Evolutionary conservation across 2,888 invertebrate genomes (phyloP).

Genomic region (Ptychoptera albimana): DNA sequence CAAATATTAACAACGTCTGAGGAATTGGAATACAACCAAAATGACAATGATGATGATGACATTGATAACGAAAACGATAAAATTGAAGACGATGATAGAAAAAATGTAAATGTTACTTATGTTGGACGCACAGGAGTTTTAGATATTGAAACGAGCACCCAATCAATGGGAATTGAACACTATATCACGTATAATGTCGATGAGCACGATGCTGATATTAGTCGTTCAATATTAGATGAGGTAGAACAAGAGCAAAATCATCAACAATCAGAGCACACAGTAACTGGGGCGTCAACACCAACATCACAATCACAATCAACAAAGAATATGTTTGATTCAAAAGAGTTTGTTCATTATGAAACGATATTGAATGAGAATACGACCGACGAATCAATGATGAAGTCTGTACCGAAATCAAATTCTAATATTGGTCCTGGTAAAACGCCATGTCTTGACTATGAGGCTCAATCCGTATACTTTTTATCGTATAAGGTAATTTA

Average conservation of each 20-base stretch:
- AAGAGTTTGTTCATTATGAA: too few species aligned
- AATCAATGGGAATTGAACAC: neutral
- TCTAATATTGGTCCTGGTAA: slow-evolving; percentile 1
- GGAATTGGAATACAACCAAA: slow-evolving; percentile 1
- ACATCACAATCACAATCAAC: too few species aligned
- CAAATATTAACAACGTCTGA: neutral
- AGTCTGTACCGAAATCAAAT: too few species aligned
- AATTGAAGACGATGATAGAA: neutral
- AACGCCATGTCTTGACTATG: slow-evolving; percentile 62
- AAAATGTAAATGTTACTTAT: neutral
- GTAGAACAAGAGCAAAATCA: too few species aligned
- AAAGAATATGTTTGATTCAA: too few species aligned
- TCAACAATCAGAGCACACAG: too few species aligned
- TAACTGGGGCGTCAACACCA: too few species aligned
- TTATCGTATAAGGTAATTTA: slow-evolving; percentile 58
- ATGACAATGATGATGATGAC: slow-evolving; percentile 6
- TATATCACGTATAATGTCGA: slow-evolving; percentile 1
- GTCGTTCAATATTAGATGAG: too few species aligned
- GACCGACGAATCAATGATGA: too few species aligned
- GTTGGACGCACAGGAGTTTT: slow-evolving; percentile 1
- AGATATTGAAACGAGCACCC: slow-evolving; percentile 2
- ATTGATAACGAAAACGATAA: slow-evolving; percentile 1
- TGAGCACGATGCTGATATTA: neutral
- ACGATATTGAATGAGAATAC: too few species aligned
- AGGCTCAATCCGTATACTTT: slow-evolving; percentile 66